A percentile compares a stretch with the other conserved stretches of the same genome.
Conservation (phyloP, 2,888 invertebrate species). For the Arrhopalites spinosus region DNA sequence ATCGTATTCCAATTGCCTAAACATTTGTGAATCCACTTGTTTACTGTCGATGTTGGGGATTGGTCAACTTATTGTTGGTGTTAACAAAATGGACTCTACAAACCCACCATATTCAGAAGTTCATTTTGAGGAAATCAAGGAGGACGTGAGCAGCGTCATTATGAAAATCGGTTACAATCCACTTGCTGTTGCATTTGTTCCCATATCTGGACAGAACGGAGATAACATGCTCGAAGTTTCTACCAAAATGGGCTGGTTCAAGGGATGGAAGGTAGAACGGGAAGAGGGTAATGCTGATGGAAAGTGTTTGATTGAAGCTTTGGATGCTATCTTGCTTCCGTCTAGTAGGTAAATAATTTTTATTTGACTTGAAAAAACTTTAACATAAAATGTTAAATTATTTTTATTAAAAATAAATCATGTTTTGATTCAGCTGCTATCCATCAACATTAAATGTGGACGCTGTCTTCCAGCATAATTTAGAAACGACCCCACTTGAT, state of each 20-base stretch:
- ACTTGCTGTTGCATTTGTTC: slow-evolving; percentile 94
- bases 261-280: slow-evolving; percentile 95
- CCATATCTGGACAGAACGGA: slow-evolving; percentile 99
- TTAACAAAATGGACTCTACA: slow-evolving; percentile 99
- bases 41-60: slow-evolving; percentile 98
- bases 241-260: slow-evolving; percentile 92
- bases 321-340: slow-evolving; percentile 96
- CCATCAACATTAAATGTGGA: too few relatives aligned
- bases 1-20: too few relatives aligned
- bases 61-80: slow-evolving; percentile 97
- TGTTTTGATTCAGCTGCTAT: too few relatives aligned
- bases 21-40: slow-evolving; percentile 98
- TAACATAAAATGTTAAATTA: too few relatives aligned
- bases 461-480: too few relatives aligned
- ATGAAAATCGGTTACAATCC: slow-evolving; percentile 99
- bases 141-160: slow-evolving; percentile 96
- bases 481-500: too few relatives aligned
- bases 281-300: slow-evolving; percentile 94
- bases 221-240: slow-evolving; percentile 99
- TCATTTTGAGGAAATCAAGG: slow-evolving; percentile 98
- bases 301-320: slow-evolving; percentile 94
- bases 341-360: slow-evolving; percentile 64
- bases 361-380: too few relatives aligned
- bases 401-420: too few relatives aligned
- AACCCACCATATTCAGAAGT: slow-evolving; percentile 95